Evolutionary conservation across 2,797 vertebrate species (phyloP), one percentile per base, ranked within the genome.

Genomic region (Pachyuromys duprasi): DNA sequence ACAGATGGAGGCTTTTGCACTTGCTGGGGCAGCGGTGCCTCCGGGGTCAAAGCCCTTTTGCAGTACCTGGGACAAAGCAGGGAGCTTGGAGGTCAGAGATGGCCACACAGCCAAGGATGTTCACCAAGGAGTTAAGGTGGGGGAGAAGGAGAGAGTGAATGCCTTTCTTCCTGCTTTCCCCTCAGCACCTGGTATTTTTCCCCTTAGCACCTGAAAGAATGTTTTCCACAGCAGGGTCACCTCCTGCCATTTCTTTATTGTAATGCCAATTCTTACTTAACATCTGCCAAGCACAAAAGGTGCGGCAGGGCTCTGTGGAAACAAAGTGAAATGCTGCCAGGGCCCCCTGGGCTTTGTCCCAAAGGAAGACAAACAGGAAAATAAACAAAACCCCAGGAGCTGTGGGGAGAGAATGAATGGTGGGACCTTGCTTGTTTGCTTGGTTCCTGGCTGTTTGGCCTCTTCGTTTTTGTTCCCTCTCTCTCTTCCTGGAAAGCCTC

Each of bases 211-310:
- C 87, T 89, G 86, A 82, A 33, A 36, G 72, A 72, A 79, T 84
- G 8, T 55, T 91, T 74, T 65, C n/a, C 67, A 11, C 55, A 74
- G 84, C 26, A 22, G 84, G 42, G 42, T 65, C 62, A 17, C 93
- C 79, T 94, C 93, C 70, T 84, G 57, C 49, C 69, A 60, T 49
- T 90, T 36, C 67, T 95, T 92, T 95, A 39, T 83, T 94, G 49
- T 69, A 22, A 86, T 82, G 74, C 78, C 82, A 65, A 2, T 83
- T 96, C 65, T 93, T 83, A 90, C 24, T 96, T 96, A 83, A 86
- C 74, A 90, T 89, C 49, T 80, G 62, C 82, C 28, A 76, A 60
- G 70, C 74, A 89, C 79, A 90, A 87, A 96, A 92, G 93, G 74
- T 75, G 36, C 55, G 36, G 65, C 81, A 49, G 42, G 80, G 62